These are phyloP conservation scores for Strigops habroptila DNA, from an alignment of 2,113 vertebrate genomes.

Conservation along the genomic window DNA sequence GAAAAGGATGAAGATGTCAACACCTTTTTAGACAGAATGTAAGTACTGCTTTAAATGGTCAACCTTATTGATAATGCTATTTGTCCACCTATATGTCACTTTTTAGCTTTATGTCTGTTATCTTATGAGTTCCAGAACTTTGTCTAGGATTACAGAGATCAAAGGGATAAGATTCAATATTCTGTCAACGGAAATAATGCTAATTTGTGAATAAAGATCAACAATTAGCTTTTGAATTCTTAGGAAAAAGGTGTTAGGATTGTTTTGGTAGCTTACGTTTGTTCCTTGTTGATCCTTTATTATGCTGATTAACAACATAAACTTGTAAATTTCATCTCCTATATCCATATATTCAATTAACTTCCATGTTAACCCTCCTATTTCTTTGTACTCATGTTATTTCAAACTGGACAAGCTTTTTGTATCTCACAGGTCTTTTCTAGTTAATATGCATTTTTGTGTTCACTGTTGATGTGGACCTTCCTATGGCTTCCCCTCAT, in stretches of 20 bases:
- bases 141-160: not conserved
- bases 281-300: not conserved
- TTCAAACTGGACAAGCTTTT: not conserved
- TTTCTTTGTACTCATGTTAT: not conserved
- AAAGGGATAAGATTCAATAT: not conserved
- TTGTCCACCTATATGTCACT: not conserved
- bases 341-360: not conserved
- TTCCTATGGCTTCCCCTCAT: not conserved
- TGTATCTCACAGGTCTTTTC: not conserved
- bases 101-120: not conserved
- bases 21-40: conserved; percentile 78
- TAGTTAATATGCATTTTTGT: not conserved
- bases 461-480: not conserved
- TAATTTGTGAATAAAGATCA: not conserved
- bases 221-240: not conserved
- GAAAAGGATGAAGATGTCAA: conserved; percentile 84
- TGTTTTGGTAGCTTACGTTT: not conserved
- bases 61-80: not conserved
- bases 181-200: not conserved
- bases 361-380: not conserved
- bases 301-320: not conserved
- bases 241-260: not conserved
- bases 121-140: not conserved
- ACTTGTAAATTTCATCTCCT: not conserved
- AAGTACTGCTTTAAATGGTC: conserved; percentile 58